Evolutionary conservation across 2,888 invertebrate genomes (phyloP), one percentile per base, ranked within the genome.

Genomic region (Oligia strigilis): DNA sequence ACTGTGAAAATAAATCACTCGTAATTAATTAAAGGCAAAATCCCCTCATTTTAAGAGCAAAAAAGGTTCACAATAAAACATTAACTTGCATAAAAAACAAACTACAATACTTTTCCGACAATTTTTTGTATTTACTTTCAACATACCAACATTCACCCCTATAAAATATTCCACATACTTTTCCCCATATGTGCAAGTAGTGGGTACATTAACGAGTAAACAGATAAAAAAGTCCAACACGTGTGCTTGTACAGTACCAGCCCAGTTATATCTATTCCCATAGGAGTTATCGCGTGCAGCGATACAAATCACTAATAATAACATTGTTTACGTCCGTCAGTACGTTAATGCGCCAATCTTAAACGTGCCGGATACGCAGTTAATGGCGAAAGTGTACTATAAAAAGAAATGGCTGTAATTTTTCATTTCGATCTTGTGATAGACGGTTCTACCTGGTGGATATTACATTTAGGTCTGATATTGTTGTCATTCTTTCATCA

Each of bases 211-310:
- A 77, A 82, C 81, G 72, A 86, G 86, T 83, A 87, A 87, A 89
- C 84, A 91, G 89, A 92, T 91, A 91, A 90, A 90, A 29, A 89
- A 85, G 72, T 79, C 78, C 65, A 77, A 89, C 93, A 93, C 93
- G 93, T 93, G 92, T 82, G 87, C 75, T 80, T 77, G 83, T 87
- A 82, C 85, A 86, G 87, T 89, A 88, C 88, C 87, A 90, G 87
- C 85, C 89, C 87, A 87, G 90, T 89, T 87, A 90, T 90, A 87
- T 88, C 88, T 90, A 83, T 90, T 87, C 86, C 85, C 88, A 88
- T 82, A 83, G 79, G 87, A 87, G 81, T 87, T 87, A 88, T 89
- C 88, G 86, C 88, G 82, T 85, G 84, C 85, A 78, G 58, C 81
- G 78, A 86, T 86, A 83, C 88, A 88, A 86, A 90, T 88, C 85